phyloP scores from a whole-genome alignment of 2,113 vertebrate genomes.

The Ciconia boyciana region DNA sequence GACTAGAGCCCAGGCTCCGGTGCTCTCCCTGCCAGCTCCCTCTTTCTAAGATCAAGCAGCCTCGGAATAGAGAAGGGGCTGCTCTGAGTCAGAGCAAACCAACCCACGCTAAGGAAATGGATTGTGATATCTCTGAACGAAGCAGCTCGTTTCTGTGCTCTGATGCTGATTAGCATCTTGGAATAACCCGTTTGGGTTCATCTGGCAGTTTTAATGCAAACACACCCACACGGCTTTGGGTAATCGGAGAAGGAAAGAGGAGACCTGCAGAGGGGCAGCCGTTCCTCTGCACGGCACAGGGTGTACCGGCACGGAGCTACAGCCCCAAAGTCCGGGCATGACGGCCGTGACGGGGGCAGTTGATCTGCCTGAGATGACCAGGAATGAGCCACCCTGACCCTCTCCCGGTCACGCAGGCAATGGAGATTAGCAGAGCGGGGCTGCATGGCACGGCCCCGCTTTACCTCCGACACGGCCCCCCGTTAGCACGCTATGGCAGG shows the following conservation, averaged over 20 bases:
- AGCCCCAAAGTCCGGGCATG: fast-evolving
- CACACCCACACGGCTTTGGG: background rate
- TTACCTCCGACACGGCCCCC: fast-evolving
- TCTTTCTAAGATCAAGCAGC: background rate
- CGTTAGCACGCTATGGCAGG: fast-evolving
- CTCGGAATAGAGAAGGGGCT: background rate
- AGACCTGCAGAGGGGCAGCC: background rate
- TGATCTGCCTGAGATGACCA: fast-evolving
- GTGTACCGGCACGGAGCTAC: background rate
- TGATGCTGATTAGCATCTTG: background rate
- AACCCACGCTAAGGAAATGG: fast-evolving
- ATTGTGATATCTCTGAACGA: background rate
- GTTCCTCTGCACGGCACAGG: fast-evolving
- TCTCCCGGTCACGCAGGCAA: fast-evolving
- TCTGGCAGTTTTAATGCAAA: background rate
- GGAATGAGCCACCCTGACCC: background rate
- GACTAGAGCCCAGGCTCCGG: background rate
- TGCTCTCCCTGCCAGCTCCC: background rate
- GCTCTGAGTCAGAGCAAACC: background rate
- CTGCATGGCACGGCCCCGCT: no score
- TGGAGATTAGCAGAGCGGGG: background rate
- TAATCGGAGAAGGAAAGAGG: background rate
- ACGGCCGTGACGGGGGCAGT: fast-evolving
- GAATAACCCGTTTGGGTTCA: background rate
- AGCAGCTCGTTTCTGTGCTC: background rate